Percentiles rank a stretch among this genome's conserved stretches.
Evolutionary conservation across 92 coral and sea anemone genomes (phyloP).

Genomic region (Desmophyllum pertusum): DNA sequence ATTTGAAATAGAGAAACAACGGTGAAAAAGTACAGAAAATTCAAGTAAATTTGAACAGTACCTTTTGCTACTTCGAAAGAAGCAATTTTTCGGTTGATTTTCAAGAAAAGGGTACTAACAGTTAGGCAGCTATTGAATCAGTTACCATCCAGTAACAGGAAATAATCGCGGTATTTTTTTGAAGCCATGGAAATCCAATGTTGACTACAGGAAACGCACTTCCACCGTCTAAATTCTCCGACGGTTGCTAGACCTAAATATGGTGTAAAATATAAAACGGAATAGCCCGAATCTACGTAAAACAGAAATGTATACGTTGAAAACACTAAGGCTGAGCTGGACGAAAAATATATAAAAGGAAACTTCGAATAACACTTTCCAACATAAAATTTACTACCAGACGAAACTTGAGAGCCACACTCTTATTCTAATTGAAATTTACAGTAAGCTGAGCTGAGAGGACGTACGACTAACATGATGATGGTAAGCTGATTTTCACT

Average conservation of each 20-base stretch:
- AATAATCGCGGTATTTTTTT: background rate
- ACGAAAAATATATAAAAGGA: background rate
- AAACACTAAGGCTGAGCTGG: background rate
- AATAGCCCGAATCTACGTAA: background rate
- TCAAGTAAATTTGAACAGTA: background rate
- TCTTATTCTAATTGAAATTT: background rate
- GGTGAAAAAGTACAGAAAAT: background rate
- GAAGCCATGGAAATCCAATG: background rate
- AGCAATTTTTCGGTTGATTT: background rate
- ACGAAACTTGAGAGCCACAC: background rate
- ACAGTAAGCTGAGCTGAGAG: background rate
- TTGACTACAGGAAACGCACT: background rate
- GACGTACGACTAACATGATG: background rate
- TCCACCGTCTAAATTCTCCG: background rate
- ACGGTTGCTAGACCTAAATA: background rate
- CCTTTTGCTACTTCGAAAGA: background rate
- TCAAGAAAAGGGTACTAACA: background rate
- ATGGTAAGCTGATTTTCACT: background rate
- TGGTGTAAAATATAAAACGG: background rate
- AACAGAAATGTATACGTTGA: background rate
- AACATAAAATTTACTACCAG: background rate
- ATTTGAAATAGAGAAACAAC: background rate
- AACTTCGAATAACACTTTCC: background rate
- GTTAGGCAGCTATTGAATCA: background rate
- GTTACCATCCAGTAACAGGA: background rate